Evolutionary conservation across 2,113 vertebrate genomes (phyloP), one percentile per base, ranked within the genome.

Genomic region (Gila orcuttii): DNA sequence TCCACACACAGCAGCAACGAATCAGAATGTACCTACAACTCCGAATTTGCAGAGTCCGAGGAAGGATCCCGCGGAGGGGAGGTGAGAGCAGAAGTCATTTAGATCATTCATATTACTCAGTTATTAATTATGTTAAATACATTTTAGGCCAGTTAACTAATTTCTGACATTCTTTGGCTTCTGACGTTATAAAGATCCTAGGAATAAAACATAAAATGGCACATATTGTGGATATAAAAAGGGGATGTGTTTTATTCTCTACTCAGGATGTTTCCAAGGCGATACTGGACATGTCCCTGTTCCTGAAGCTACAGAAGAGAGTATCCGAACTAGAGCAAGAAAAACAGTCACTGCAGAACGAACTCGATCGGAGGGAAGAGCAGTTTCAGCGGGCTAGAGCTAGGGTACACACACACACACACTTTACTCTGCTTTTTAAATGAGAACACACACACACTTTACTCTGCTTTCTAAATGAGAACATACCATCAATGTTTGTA

Each of bases 1-100:
- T 99, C 98, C 79, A 99, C 98, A 23, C 98, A 99, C 92, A 99
- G 98, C 92, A 99, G 98, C 94, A 99, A 99, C 91, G 98, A 98
- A 88, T 99, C 98, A 12, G 98, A 99, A 88, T 97, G 96, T 90
- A 98, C 96, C 39, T 99, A 97, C 90, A 97, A 96, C 93, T 99
- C 98, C 0, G 98, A 99, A 92, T 95, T 96, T 88, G 93, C 95
- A 33, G 98, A 99, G 89, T 91, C 95, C 12, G 98, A 99, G 89
- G 97, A 99, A 21, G 92, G 95, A 73, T 95, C 95, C 47, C 91
- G 94, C 59, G 93, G 95, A 86, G 90, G 89, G 31, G 97, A 99
- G 95, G 98, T 99, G 94, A 92, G n/a, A 2, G 21, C 5, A 77
- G 75, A 77, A 52, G 11, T 75, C 33, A n/a, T 6, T 36, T 39